Evolutionary conservation across 2,888 invertebrate species (phyloP).

Genomic region (Tiliacea citrago): DNA sequence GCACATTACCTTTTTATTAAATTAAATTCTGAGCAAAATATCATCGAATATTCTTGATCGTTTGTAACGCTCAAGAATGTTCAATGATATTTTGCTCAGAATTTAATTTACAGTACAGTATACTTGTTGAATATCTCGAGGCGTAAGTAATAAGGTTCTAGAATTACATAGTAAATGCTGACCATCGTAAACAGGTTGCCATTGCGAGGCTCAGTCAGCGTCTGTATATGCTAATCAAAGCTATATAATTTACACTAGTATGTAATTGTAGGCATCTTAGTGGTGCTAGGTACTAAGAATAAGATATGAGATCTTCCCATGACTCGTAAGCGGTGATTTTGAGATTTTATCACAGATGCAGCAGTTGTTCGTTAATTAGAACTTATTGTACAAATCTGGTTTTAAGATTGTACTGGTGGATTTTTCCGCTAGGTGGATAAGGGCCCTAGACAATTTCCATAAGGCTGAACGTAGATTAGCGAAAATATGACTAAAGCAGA

Average conservation of each 20-base stretch:
- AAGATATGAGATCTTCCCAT: constrained; percentile 52
- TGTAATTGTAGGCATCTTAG: constrained; percentile 49
- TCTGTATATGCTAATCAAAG: constrained; percentile 42
- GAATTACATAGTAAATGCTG: constrained; percentile 25
- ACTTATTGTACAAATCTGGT: constrained; percentile 53
- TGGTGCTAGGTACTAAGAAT: constrained; percentile 43
- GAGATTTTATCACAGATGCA: constrained; percentile 37
- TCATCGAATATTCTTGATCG: constrained; percentile 37
- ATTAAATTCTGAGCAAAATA: constrained; percentile 51
- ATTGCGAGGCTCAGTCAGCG: constrained; percentile 26
- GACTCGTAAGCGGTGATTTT: constrained; percentile 40
- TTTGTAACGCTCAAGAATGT: too few species aligned
- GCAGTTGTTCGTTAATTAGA: constrained; percentile 45
- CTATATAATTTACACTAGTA: constrained; percentile 47
- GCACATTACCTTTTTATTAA: constrained; percentile 47
- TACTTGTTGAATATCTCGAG: constrained; percentile 38
- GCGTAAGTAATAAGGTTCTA: constrained; percentile 23
- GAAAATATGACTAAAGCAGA: background rate
- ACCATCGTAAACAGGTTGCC: constrained; percentile 44
- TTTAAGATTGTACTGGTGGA: constrained; percentile 18
- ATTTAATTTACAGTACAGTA: too few species aligned
- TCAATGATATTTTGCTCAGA: too few species aligned
- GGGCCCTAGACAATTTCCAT: background rate
- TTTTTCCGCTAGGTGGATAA: background rate
- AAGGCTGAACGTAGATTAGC: background rate